Base-by-base conservation (phyloP, 30 jellyfish, hydroid and myxozoan genomes). In the Pelagia noctiluca region DNA sequence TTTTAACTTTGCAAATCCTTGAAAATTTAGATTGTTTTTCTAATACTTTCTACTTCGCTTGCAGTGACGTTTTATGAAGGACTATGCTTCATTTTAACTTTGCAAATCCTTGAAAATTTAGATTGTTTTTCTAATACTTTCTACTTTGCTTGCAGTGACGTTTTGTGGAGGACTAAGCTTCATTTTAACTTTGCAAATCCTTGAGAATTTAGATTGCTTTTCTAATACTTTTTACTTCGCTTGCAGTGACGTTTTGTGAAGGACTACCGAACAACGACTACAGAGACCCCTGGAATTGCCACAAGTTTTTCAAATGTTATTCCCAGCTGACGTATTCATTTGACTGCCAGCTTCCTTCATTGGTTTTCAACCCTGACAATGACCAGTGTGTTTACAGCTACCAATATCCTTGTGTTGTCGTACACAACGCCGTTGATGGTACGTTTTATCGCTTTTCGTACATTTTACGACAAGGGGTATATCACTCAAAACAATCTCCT, bases 271-370 rank as follows among this genome's bases (percentile, higher is more conserved):
- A 84, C 71, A 79, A 64, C 31, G 93, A 90, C 65, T 90, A 53
- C 82, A 31, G 75, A 35, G 37, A 85, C 62, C 97, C 97, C 13
- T 90, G 97, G 97, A 70, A 90, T 54, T 90, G 97, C 72, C 97
- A 90, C 77, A 78, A 46, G 90, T 90, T 90, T 38, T 69, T 84
- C 77, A 85, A 79, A 48, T 90, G 97, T 60, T 82, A 31, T 25
- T 50, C 48, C 28, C 75, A 81, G 16, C 25, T 30, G 35, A 73
- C 97, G 0, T 80, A 90, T 74, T 76, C 69, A 0, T 82, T 90
- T 33, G 50, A 76, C 75, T 90, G 97, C 65, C 96, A 90, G 69
- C 23, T 23, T 1, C 74, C 92, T 53, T 42, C 52, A 12, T 48
- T 90, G 64, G 94, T 84, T 13, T 90, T 76, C 87, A 62, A 90